Evolutionary conservation across 2,888 invertebrate species (phyloP).

Genomic region (Luperina testacea): DNA sequence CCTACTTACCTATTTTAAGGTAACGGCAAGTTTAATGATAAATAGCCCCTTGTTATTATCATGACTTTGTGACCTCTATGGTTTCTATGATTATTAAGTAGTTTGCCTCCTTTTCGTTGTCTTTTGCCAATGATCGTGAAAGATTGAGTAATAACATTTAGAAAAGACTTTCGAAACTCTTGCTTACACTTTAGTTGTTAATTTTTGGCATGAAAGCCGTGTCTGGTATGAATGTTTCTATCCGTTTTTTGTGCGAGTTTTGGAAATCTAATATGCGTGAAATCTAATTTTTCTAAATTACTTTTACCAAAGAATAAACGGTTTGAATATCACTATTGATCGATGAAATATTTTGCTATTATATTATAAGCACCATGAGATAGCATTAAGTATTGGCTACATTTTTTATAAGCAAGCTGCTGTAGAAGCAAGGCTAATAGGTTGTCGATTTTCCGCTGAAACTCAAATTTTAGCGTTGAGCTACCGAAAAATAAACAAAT

Average conservation of each 20-base stretch:
- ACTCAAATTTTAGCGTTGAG: neutral
- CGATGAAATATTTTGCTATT: conserved; percentile 35
- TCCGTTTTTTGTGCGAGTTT: conserved; percentile 74
- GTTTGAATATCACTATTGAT: conserved; percentile 43
- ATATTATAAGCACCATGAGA: conserved; percentile 26
- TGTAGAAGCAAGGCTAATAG: conserved; percentile 41
- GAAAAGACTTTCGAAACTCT: conserved; percentile 50
- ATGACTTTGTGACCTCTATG: conserved; percentile 28
- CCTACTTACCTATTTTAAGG: conserved; percentile 12
- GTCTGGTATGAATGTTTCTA: conserved; percentile 22
- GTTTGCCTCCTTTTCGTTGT: neutral
- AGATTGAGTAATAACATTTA: conserved; percentile 6
- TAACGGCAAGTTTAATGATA: conserved; percentile 38
- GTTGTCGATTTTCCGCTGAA: conserved; percentile 18
- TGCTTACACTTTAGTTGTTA: conserved; percentile 31
- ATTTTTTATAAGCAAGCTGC: conserved; percentile 33
- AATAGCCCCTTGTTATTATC: conserved; percentile 5
- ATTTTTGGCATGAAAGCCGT: conserved; percentile 45
- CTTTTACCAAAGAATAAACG: conserved; percentile 74
- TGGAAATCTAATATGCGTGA: conserved; percentile 80
- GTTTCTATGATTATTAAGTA: conserved; percentile 10
- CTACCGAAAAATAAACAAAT: conserved; percentile 16
- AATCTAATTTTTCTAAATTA: conserved; percentile 83
- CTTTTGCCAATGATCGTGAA: conserved; percentile 12
- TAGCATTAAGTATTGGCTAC: conserved; percentile 4